Conservation (phyloP, 1,140 invertebrate genomes). For the Liolophura sinensis region DNA sequence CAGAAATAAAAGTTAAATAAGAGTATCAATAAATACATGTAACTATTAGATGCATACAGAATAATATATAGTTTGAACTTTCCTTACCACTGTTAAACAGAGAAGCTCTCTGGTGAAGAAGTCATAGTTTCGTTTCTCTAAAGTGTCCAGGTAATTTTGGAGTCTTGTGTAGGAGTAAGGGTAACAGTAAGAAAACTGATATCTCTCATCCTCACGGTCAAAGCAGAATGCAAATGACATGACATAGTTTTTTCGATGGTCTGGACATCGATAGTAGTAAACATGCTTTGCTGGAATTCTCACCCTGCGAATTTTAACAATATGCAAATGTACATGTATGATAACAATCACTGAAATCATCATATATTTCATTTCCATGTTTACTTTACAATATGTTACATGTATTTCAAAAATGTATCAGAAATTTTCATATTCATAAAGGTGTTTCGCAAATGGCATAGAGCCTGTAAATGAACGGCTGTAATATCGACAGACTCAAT, state of each 20-base stretch:
- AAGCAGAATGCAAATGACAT: constrained; percentile 94
- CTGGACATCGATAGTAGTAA: constrained; percentile 89
- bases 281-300: constrained; percentile 82
- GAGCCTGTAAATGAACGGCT: no score
- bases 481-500: no score
- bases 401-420: no score
- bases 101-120: constrained; percentile 73
- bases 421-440: no score
- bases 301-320: constrained; percentile 67
- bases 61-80: background rate
- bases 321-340: no score
- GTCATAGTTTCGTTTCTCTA: constrained; percentile 69
- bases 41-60: no score
- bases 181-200: constrained; percentile 89
- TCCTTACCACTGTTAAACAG: constrained; percentile 70
- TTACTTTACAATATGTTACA: no score
- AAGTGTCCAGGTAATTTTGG: constrained; percentile 79
- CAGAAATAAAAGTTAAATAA: no score
- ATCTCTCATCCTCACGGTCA: constrained; percentile 88
- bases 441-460: no score
- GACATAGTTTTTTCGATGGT: constrained; percentile 90
- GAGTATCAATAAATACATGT: no score
- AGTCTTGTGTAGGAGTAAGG: constrained; percentile 93
- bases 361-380: background rate
- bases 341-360: background rate